phyloP scores from a whole-genome alignment of 2,888 invertebrate genomes.

The Stegophylla sp. region DNA sequence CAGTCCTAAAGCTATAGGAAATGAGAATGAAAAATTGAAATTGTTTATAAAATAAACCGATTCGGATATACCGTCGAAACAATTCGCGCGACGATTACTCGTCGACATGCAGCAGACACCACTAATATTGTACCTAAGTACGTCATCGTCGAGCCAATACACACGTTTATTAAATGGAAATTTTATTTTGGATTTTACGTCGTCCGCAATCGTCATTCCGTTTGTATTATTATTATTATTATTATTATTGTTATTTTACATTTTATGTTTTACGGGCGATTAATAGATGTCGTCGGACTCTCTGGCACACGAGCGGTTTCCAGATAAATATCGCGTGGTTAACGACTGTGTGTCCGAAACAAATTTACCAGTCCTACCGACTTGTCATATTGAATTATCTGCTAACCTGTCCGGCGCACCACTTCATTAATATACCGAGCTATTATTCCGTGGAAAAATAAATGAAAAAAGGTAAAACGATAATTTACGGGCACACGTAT shows the following conservation, averaged over 20 bases:
- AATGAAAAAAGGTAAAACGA: constrained; percentile 43
- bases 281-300: constrained; percentile 52
- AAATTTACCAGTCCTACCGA: constrained; percentile 59
- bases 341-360: constrained; percentile 54
- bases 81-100: no score
- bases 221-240: background rate
- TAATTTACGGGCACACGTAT: constrained; percentile 44
- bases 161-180: no score
- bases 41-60: no score
- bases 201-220: background rate
- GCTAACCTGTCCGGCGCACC: constrained; percentile 54
- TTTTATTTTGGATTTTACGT: no score
- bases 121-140: no score
- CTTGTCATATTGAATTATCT: constrained; percentile 58
- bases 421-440: constrained; percentile 55
- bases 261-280: constrained; percentile 39
- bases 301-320: constrained; percentile 46
- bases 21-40: no score
- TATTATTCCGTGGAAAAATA: constrained; percentile 37
- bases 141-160: no score
- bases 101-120: no score
- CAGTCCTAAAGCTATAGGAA: no score
- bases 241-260: background rate
- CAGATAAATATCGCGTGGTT: constrained; percentile 54
- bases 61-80: no score